These are phyloP conservation scores for Gibbula magus DNA, from an alignment of 2,888 invertebrate species.

Conservation along the genomic window DNA sequence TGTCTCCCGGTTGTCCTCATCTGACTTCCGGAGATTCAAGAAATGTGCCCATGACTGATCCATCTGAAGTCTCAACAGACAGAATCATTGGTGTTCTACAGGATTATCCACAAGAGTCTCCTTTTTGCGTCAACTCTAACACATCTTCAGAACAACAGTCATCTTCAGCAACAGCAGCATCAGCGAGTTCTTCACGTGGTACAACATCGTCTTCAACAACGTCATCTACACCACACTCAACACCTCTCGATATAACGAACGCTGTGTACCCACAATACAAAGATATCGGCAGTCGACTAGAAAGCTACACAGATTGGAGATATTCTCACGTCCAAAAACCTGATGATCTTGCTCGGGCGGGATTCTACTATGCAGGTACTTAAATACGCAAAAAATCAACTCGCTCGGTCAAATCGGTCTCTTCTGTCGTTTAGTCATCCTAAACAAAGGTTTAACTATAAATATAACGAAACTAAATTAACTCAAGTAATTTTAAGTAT, in stretches of 20 bases:
- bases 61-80: neutral
- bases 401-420: no score
- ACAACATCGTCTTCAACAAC: no score
- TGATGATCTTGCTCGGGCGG: neutral
- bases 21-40: slow-evolving; percentile 21
- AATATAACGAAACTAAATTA: no score
- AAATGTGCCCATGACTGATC: neutral
- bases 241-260: slow-evolving; percentile 25
- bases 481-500: no score
- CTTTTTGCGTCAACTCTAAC: neutral
- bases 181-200: no score
- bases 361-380: slow-evolving; percentile 32
- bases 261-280: slow-evolving; percentile 32
- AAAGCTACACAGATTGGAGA: slow-evolving; percentile 16
- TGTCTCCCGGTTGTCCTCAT: slow-evolving; percentile 43
- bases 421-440: no score
- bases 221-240: no score
- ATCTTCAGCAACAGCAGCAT: neutral
- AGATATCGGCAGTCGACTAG: neutral
- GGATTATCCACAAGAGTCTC: neutral
- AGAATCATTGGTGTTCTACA: neutral
- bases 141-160: neutral
- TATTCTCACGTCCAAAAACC: neutral
- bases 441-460: no score
- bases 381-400: no score